phyloP scores from a whole-genome alignment of 2,113 vertebrate species.

The Paramormyrops kingsleyae region DNA sequence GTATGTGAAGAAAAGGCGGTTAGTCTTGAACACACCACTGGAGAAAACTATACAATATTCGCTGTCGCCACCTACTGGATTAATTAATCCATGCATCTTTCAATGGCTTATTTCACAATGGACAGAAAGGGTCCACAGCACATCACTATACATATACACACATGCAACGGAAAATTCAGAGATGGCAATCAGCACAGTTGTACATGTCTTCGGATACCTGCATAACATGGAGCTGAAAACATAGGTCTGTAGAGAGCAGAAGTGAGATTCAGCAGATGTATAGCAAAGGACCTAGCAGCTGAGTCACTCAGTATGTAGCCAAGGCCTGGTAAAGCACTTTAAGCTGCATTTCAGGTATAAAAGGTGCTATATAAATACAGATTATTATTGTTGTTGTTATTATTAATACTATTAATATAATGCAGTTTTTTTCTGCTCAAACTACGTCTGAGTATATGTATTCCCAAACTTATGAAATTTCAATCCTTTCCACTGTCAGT shows the following conservation, averaged over 20 bases:
- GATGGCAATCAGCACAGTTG: neutral
- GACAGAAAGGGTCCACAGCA: neutral
- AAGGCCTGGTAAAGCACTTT: too few species aligned
- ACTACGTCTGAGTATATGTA: neutral
- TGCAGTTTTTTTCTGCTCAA: too few species aligned
- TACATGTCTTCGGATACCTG: neutral
- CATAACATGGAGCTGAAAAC: neutral
- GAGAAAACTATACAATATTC: neutral
- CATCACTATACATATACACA: neutral
- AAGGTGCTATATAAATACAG: neutral
- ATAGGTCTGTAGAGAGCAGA: neutral
- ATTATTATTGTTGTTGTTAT: too few species aligned
- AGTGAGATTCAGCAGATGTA: neutral
- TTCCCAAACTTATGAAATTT: neutral
- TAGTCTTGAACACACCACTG: neutral
- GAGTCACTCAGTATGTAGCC: too few species aligned
- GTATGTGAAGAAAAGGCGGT: neutral
- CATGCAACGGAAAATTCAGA: neutral
- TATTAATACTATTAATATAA: too few species aligned
- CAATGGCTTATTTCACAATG: neutral
- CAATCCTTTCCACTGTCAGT: neutral
- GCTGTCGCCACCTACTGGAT: neutral
- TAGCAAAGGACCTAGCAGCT: too few species aligned
- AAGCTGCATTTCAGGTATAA: neutral
- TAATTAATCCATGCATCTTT: neutral